Base-by-base conservation (phyloP, 2,888 invertebrate genomes). In the Caenorhabditis becei region DNA sequence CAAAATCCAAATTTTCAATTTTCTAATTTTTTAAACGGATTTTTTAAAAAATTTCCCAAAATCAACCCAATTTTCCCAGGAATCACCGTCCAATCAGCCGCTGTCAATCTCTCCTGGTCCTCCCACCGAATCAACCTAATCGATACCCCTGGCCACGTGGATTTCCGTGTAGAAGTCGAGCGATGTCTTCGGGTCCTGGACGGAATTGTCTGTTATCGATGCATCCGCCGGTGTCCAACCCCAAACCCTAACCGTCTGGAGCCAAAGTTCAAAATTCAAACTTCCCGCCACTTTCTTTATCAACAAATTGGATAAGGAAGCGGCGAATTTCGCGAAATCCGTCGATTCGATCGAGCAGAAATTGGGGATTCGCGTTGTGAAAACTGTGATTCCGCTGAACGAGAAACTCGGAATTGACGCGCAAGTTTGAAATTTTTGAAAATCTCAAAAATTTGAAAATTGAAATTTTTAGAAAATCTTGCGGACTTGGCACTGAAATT, bases 111-210 rank as follows among this genome's bases (percentile, higher is more conserved):
- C 90, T 93, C 94, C 0, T 99, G 98, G 98, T 94, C 94, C 69
- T 94, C 94, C 28, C 94, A 95, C 88, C 92, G 93, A 83, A 93
- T 98, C 86, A 99, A 99, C 93, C 93, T 99, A 47, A 95, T 99
- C 69, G 99, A 99, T 91, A 99, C 99, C 0, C 99, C 99, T 0
- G 99, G 98, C 49, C 97, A 97, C 91, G 97, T 97, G 65, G 97
- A 97, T 92, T 97, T 97, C 91, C 96, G 82, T 14, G 83, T 90
- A 18, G 88, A 98, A 92, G 99, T 99, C 14, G 98, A 99, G 89
- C 95, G 98, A 91, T 95, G 96, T 11, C 92, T 99, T 0, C 94
- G 95, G 63, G 97, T 97, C 0, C 93, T 99, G 47, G 99, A 99
- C 91, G 97, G 97, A 37, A 96, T 95, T 53, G 94, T 99, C 18